phyloP scores from a whole-genome alignment of 2,113 vertebrate genomes.

The Puffinus mauretanicus region DNA sequence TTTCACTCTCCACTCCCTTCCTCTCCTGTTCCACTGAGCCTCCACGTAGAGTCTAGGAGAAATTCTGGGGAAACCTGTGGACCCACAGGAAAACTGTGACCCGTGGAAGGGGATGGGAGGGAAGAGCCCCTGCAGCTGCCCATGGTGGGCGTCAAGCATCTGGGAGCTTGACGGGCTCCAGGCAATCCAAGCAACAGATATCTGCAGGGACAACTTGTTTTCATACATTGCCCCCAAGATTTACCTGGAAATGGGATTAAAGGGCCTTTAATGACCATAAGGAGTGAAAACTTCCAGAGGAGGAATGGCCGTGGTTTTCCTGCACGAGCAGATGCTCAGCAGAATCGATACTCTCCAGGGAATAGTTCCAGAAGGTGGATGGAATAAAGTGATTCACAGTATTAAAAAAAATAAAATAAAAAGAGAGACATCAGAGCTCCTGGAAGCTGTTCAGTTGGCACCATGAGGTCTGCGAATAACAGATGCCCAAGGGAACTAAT shows the following conservation, averaged over 20 bases:
- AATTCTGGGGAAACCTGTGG: background rate
- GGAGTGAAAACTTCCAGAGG: background rate
- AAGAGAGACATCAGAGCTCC: constrained; percentile 63
- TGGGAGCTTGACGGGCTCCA: background rate
- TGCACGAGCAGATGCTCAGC: background rate
- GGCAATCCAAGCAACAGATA: background rate
- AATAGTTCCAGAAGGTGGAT: constrained; percentile 60
- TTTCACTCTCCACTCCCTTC: background rate
- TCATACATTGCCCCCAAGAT: background rate
- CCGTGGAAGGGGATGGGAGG: background rate
- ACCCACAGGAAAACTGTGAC: background rate
- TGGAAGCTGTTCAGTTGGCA: constrained; percentile 69
- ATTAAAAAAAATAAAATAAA: constrained; percentile 60
- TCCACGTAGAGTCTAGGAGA: rapidly evolving
- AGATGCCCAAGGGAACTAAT: constrained; percentile 62
- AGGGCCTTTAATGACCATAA: background rate
- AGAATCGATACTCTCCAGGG: constrained; percentile 28
- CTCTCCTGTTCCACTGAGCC: background rate
- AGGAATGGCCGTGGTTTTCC: background rate
- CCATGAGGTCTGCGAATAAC: constrained; percentile 27
- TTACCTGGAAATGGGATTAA: background rate
- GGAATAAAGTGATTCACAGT: constrained; percentile 56
- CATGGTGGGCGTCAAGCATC: background rate
- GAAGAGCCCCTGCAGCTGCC: background rate
- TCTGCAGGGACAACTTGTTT: background rate